Base-by-base conservation (phyloP, 92 coral and sea anemone genomes). In the Metridium senile region DNA sequence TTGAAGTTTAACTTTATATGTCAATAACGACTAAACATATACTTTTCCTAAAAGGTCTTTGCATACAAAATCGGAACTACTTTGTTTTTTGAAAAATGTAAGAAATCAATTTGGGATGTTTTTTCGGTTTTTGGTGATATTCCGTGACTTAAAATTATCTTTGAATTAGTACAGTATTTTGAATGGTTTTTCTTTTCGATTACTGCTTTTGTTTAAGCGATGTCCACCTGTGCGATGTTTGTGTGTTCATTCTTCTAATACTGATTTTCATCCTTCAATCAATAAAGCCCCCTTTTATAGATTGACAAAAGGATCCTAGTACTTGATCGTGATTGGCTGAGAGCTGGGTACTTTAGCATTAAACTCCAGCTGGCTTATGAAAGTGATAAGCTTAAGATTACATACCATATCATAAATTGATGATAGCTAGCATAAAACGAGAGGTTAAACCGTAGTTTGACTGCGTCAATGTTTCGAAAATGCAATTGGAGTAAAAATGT, bases 261-360 rank as follows among this genome's bases (percentile, higher is more conserved):
- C 45, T 33, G 68, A 58, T 73, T 73, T 26, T 47, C 84, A 68
- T 70, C 58, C 54, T 6, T 56, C 45, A 69, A 53, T 62, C 76
- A 68, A 79, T 79, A 54, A 33, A 33, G 33, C 21, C 68, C 77
- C 68, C 70, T 79, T n/a, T 70, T 68, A 79, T 70, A 46, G 33
- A 70, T 68, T 58, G 76, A 68, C 84, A 79, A 19, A 53, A 47
- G 70, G 46, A 29, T 31, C 58, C 2, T 32, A 21, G 33, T 33
- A 35, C 84, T 70, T 23, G 11, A 28, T 11, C 58, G 56, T 79
- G 84, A 79, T 79, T 79, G 84, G 84, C 39, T 46, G 26, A 63
- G 21, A 28, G 62, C 1, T n/a, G 26, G 66, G 33, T 31, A 70
- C 61, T 61, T 71, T 35, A 54, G 58, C 66, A 68, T 71, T 63